phyloP scores from a whole-genome alignment of 2,888 invertebrate genomes.

The Andrena marginata region DNA sequence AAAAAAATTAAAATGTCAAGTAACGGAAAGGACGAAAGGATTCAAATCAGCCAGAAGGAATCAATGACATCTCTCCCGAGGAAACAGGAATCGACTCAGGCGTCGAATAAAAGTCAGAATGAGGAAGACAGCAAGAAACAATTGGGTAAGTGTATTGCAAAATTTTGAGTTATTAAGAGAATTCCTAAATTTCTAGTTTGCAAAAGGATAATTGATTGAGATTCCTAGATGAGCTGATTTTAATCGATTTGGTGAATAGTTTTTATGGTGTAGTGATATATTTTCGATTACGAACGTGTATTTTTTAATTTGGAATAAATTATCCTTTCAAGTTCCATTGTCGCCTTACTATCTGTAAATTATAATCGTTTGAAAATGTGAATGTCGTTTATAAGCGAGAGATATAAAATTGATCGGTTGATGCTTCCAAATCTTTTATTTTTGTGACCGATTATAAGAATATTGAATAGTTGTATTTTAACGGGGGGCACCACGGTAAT shows the following conservation, averaged over 20 bases:
- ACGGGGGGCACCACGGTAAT: no score
- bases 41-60: background rate
- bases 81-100: background rate
- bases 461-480: no score
- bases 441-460: no score
- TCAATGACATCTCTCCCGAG: background rate
- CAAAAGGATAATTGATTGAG: no score
- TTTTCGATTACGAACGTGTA: background rate
- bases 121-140: background rate
- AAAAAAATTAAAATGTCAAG: slow-evolving; percentile 21
- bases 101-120: background rate
- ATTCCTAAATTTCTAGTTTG: no score
- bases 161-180: background rate
- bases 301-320: background rate
- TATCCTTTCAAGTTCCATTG: background rate
- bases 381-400: no score
- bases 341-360: no score
- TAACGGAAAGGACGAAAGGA: background rate
- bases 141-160: slow-evolving; percentile 15
- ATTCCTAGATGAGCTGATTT: no score
- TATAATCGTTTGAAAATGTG: background rate
- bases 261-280: background rate
- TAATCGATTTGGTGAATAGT: no score
- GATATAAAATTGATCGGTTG: no score
- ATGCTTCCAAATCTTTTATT: no score